Evolutionary conservation across 2,888 invertebrate species (phyloP), one percentile per base, ranked within the genome.

Genomic region (Coelinius sp.): DNA sequence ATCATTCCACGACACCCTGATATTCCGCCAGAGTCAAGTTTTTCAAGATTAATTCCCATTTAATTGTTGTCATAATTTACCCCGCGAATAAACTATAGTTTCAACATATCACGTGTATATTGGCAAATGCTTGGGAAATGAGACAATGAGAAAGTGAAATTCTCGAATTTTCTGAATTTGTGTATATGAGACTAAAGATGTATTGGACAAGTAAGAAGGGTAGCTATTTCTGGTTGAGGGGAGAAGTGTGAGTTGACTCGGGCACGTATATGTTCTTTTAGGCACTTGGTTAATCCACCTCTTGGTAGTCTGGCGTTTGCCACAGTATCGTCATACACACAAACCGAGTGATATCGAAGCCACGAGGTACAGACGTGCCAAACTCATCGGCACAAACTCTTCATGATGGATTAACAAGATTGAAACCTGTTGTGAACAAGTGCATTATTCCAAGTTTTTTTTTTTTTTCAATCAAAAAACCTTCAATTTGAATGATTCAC

Each of bases 221-320:
- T 85, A 83, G 85, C 86, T 87, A 87, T 87, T 87, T 87, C 85
- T 86, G 87, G 82, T 86, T 83, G 83, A 80, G 85, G 83, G 83
- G 84, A 84, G 82, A 74, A 41, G 75, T 67, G 76, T 78, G 79
- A 82, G 84, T 41, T 59, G 24, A 82, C 82, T 83, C 83, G 73
- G 81, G 81, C 79, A 81, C 80, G 82, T 81, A 80, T 83, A 85
- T 85, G 82, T 81, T 73, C 75, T 85, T 84, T 86, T 83, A 84
- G 85, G 83, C 83, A 84, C 85, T 85, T 84, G 77, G 84, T 84
- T 79, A 82, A 82, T 77, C 83, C 83, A 80, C 41, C 41, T 63
- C 63, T 41, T 41, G 59, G 83, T 82, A 85, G 85, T 86, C 86
- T 84, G 84, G 83, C 84, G 83, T 83, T 83, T 82, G 85, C 82